Evolutionary conservation across 2,113 vertebrate species (phyloP), one percentile per base, ranked within the genome.

Genomic region (Erpornis zantholeuca): DNA sequence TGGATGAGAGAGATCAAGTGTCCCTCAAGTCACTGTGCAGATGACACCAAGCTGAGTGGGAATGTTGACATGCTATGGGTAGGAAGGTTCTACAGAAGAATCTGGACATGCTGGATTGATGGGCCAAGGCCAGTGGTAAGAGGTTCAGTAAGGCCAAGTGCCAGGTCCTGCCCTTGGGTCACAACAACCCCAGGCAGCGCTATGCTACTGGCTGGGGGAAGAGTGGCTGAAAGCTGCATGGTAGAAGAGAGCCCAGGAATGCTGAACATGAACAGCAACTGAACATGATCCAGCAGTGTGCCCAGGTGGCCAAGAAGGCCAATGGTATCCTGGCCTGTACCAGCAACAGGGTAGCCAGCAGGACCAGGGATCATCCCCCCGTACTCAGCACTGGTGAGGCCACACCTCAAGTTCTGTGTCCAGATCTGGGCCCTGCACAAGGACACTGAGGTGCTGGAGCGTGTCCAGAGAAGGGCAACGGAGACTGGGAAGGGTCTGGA

Each of bases 1-100:
- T 50, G 59, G 25, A 50, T 0, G 0, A 50, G 44, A n/a, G 25
- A 20, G 24, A 40, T 23, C 1, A 0, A 57, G 42, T 33, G 7
- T 21, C 12, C 15, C 31, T 36, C 36, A 7, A 72, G 12, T 11
- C 22, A 36, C 10, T 20, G 23, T 36, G 27, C 12, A 33, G 68
- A 36, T 36, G 36, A 65, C 27, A 57, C 12, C 35, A 57, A 36
- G 11, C 9, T 80, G 59, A 28, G 50, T 36, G 25, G 22, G 27
- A 81, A 65, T 36, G 31, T 23, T 44, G 18, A 88, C 36, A 50
- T 1, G 1, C 8, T 36, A 50, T 49, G 42, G 42, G 16, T 15
- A 56, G 14, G 35, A 23, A 33, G 14, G 35, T 20, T 72, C 68
- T 81, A 18, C 33, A 50, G 27, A 44, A 49, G 5, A 12, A 65